Base-by-base conservation (phyloP, 2,113 vertebrate genomes). In the Myotis yumanensis region DNA sequence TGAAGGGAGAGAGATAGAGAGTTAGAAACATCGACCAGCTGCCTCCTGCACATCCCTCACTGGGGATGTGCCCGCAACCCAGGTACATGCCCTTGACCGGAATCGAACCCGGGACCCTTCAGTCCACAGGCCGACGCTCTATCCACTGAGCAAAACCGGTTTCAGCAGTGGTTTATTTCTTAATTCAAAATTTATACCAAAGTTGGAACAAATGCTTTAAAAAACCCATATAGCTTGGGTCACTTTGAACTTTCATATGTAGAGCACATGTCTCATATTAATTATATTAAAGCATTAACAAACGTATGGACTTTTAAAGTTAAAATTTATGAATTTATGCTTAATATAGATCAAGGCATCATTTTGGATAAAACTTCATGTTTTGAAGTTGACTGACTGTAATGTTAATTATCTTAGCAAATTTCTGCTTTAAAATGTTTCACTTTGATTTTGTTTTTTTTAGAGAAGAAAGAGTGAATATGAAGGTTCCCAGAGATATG, bases 401-500 rank as follows among this genome's bases (percentile, higher is more conserved):
- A n/a, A 82, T 90, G 87, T 89, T 86, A 76, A 48, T 75, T 94
- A 77, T 94, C 18, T 76, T 96, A 69, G 57, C 54, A 87, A 81
- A 92, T 92, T 94, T 96, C 81, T 93, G 46, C 54, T 92, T 91
- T 69, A 94, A 92, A 72, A 1, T 59, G 92, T 95, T 96, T 94
- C 64, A 68, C 59, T 95, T 94, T 90, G 54, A 89, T 95, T 91
- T 54, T 77, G 76, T 85, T 90, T 82, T 82, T 82, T 90, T 8
- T 97, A 99, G 99, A 97, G 99, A 99, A 97, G 99, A 99, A 98
- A 99, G 98, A 98, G 98, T 98, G 96, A 99, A 98, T 97, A 99
- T 99, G 96, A 99, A 99, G 97, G 98, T 99, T 97, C 99, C 99
- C 30, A 99, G 99, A 98, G 99, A 99, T 97, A 99, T 99, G 99